Conservation (phyloP, 1,140 invertebrate species). For the Drosophila nigromelanica region DNA sequence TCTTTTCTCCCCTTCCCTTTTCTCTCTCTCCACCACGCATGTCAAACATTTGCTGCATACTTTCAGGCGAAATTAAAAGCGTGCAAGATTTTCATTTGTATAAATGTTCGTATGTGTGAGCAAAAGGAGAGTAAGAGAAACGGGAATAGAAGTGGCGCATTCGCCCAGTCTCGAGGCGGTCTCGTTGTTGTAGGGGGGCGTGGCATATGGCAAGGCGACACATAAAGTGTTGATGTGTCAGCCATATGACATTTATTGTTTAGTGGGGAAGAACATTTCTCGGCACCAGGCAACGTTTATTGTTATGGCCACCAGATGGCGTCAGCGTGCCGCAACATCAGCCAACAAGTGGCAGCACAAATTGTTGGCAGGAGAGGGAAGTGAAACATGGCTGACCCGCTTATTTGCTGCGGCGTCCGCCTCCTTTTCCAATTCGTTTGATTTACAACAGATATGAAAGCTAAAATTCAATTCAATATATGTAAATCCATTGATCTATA, state of each 20-base stretch:
- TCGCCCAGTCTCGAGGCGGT: too few relatives aligned
- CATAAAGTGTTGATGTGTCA: constrained; percentile 80
- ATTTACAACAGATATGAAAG: constrained; percentile 13
- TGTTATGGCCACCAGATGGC: constrained; percentile 65
- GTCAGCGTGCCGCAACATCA: constrained; percentile 31
- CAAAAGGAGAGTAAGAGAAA: not conserved
- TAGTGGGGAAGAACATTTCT: constrained; percentile 34
- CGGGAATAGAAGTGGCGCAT: not conserved
- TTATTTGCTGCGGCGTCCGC: too few relatives aligned
- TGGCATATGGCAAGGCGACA: constrained; percentile 47
- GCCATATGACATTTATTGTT: constrained; percentile 80
- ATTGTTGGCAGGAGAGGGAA: not conserved
- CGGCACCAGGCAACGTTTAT: constrained; percentile 50
- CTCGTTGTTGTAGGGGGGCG: not conserved
- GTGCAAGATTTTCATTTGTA: constrained; percentile 74
- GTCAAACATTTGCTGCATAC: constrained; percentile 60
- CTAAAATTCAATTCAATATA: not conserved
- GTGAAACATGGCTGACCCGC: too few relatives aligned
- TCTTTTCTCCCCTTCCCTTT: not conserved
- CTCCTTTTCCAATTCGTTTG: constrained; percentile 10
- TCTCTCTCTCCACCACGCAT: not conserved
- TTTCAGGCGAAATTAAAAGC: constrained; percentile 73
- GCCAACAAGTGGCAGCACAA: constrained; percentile 59
- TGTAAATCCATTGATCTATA: constrained; percentile 42
- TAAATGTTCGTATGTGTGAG: constrained; percentile 7